These are phyloP conservation scores for Alosa sapidissima DNA, from an alignment of 2,797 vertebrate species.

Conservation along the genomic window DNA sequence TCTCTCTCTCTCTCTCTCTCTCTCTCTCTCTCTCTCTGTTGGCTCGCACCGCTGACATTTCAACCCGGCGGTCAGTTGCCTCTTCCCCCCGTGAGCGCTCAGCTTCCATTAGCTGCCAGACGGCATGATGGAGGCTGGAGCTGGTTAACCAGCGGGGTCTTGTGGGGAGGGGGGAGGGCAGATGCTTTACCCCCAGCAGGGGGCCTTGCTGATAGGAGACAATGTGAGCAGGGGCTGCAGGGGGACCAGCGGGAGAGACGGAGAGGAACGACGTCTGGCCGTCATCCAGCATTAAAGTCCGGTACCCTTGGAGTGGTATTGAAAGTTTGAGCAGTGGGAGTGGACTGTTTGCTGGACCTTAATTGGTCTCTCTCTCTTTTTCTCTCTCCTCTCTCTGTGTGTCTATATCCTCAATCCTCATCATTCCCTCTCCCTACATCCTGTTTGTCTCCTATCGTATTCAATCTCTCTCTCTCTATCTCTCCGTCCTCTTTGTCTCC, in stretches of 20 bases:
- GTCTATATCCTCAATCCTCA: background rate
- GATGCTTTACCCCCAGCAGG: background rate
- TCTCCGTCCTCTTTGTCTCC: background rate
- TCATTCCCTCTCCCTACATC: background rate
- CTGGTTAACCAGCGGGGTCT: constrained; percentile 43
- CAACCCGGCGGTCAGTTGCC: constrained; percentile 25
- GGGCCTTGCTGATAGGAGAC: background rate
- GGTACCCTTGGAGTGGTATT: background rate
- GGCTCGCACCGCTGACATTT: constrained; percentile 23
- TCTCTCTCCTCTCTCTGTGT: background rate
- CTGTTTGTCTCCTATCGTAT: background rate
- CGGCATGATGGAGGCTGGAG: constrained; percentile 71
- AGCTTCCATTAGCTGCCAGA: constrained; percentile 69
- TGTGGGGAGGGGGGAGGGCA: background rate
- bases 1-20: background rate
- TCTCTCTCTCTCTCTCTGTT: background rate
- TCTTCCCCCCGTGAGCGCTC: constrained; percentile 65
- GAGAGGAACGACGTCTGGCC: background rate
- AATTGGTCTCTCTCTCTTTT: background rate
- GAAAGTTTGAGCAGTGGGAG: constrained; percentile 9
- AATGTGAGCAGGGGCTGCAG: background rate
- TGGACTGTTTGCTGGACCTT: background rate
- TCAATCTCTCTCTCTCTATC: background rate
- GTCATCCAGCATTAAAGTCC: background rate
- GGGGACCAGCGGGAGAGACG: background rate